phyloP scores from a whole-genome alignment of 1,140 invertebrate species.

The Popillia japonica region DNA sequence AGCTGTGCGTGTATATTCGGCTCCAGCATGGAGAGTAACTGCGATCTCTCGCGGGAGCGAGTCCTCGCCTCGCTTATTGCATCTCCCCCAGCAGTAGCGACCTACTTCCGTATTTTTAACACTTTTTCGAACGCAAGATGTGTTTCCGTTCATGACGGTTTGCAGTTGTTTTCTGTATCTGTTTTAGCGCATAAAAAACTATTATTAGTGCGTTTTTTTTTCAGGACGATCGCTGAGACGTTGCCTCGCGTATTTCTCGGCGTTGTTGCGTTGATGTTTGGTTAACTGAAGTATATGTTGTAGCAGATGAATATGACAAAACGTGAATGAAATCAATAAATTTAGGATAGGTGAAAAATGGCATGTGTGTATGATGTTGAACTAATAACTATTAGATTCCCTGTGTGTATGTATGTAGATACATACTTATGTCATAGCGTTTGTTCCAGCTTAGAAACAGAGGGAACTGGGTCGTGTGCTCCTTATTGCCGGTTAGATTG shows the following conservation, averaged over 20 bases:
- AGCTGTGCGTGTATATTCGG: slow-evolving; percentile 38
- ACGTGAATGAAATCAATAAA: no score
- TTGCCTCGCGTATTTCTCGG: slow-evolving; percentile 39
- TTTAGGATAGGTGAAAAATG: no score
- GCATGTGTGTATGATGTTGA: no score
- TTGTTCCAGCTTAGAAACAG: slow-evolving; percentile 56
- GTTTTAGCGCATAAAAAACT: slow-evolving; percentile 24
- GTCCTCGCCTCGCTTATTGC: slow-evolving; percentile 37
- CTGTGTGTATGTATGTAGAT: no score
- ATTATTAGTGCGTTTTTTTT: slow-evolving; percentile 24
- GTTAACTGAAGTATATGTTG: no score
- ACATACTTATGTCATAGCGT: no score
- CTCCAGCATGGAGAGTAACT: not conserved
- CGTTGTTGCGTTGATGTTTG: slow-evolving; percentile 38
- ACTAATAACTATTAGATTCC: no score
- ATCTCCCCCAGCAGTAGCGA: slow-evolving; percentile 40
- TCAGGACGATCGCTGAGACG: not conserved
- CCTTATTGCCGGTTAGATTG: slow-evolving; percentile 52
- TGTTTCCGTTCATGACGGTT: slow-evolving; percentile 34
- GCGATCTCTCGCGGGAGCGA: not conserved
- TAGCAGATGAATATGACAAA: no score
- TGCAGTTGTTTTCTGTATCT: slow-evolving; percentile 38
- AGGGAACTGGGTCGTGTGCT: slow-evolving; percentile 60
- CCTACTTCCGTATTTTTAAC: slow-evolving; percentile 47
- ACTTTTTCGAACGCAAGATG: slow-evolving; percentile 30